phyloP scores from a whole-genome alignment of 2,797 vertebrate genomes.

The Myiotriccus ornatus region DNA sequence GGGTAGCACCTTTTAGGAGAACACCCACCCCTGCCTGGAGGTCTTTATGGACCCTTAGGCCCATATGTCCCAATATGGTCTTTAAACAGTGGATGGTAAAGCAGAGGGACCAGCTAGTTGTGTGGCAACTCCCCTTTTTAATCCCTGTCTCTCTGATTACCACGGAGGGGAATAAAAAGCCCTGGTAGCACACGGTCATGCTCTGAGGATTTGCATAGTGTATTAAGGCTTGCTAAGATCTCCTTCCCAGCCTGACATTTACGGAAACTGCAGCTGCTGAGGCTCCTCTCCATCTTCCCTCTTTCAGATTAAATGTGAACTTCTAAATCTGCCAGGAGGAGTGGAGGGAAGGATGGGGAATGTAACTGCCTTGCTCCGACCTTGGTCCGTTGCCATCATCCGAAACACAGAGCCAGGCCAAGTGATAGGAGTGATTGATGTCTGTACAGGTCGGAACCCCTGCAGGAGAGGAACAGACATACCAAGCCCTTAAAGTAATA shows the following conservation, averaged over 20 bases:
- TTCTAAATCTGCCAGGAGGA: slow-evolving; percentile 8
- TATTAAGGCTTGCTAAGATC: slow-evolving; percentile 56
- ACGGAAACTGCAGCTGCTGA: slow-evolving; percentile 13
- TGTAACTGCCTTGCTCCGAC: accelerated
- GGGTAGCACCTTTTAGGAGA: background rate
- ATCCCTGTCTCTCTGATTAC: slow-evolving; percentile 37
- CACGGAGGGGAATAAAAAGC: background rate
- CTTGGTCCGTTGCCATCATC: background rate
- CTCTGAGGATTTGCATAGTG: slow-evolving; percentile 62
- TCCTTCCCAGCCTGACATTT: slow-evolving; percentile 52
- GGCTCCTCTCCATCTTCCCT: slow-evolving; percentile 3
- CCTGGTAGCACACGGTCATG: background rate
- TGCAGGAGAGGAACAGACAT: background rate
- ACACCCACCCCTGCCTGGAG: background rate
- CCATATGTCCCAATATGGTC: accelerated
- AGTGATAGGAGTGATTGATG: background rate
- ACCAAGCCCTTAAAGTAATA: background rate
- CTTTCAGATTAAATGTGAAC: slow-evolving; percentile 30
- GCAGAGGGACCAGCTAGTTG: background rate
- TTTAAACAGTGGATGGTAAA: background rate
- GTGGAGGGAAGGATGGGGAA: background rate
- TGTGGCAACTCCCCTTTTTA: background rate
- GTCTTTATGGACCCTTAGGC: background rate
- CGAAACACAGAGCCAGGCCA: background rate
- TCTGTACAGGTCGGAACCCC: background rate